Evolutionary conservation across 2,113 vertebrate species (phyloP), one percentile per base, ranked within the genome.

Genomic region (Equus quagga): DNA sequence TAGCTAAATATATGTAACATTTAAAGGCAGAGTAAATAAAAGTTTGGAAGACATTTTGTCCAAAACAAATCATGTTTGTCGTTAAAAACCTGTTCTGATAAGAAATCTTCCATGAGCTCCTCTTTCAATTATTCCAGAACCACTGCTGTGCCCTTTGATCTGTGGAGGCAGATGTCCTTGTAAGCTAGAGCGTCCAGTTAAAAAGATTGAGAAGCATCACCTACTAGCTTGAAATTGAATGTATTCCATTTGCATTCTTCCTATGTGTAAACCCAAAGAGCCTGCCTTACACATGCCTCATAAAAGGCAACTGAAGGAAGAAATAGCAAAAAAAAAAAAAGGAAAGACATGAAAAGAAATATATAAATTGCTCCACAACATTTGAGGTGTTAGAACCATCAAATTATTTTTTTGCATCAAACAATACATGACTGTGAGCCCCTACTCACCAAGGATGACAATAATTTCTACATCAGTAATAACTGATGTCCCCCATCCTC

Each of bases 1-100:
- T 41, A 33, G 13, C 14, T 84, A 83, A n/a, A 60, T 70, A 73
- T 41, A 73, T 31, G 76, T 23, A 36, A 70, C 72, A 81, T 60
- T 96, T 90, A 78, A 87, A 96, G 79, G 12, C 44, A 88, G n/a
- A 87, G 36, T 70, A 92, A 76, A 95, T 78, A 89, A 75, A 95
- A 83, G 51, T 76, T n/a, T 86, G 12, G 36, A 89, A 70, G 26
- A 7, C 3, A 44, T 86, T 36, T 83, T 83, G 8, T 62, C n/a
- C 19, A 70, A 87, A 90, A 80, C 23, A 94, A 86, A 75, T 46
- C 49, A 33, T 24, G 73, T 28, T 21, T 92, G 51, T 86, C 31
- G 41, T 67, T 89, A 24, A 95, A 93, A 92, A 60, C 6, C 12
- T 76, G 41, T 41, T 87, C 21, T 64, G 2, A 7, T n/a, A 88